Conservation (phyloP, 1,140 invertebrate species). For the Halotydeus destructor region DNA sequence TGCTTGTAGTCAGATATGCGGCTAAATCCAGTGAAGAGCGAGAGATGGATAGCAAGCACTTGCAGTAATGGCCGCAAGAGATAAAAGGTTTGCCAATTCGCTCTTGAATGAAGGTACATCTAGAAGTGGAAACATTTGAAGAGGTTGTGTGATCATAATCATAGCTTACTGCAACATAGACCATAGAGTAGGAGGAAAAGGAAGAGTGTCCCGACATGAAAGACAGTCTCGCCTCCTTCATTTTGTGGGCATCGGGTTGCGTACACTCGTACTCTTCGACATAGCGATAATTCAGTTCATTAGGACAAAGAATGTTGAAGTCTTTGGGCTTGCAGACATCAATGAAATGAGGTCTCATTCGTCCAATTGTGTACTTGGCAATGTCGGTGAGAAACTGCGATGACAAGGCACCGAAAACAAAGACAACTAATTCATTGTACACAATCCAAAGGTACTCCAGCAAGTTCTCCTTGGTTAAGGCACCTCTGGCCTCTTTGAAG, state of each 20-base stretch:
- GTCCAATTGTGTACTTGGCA: conserved; percentile 72
- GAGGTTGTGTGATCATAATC: not conserved
- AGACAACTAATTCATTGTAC: conserved; percentile 36
- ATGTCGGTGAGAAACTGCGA: conserved; percentile 66
- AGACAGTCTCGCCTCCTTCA: conserved; percentile 25
- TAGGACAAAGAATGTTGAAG: not conserved
- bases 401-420: conserved; percentile 59
- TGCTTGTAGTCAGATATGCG: conserved; percentile 33
- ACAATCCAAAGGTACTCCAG: conserved; percentile 5
- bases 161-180: conserved; percentile 28
- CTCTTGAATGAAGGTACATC: conserved; percentile 59
- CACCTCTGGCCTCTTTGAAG: too few relatives aligned
- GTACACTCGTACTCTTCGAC: conserved; percentile 26
- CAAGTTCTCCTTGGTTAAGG: not conserved
- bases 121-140: conserved; percentile 23
- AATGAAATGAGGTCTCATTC: conserved; percentile 77
- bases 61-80: conserved; percentile 26
- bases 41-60: conserved; percentile 3
- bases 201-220: conserved; percentile 38
- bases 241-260: conserved; percentile 15
- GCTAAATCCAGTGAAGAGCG: conserved; percentile 17
- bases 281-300: conserved; percentile 20
- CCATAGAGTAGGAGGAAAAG: conserved; percentile 28
- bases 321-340: conserved; percentile 31
- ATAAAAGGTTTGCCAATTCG: conserved; percentile 18